A percentile compares a stretch with the other conserved stretches of the same genome.
Evolutionary conservation across 2,113 vertebrate species (phyloP).

Genomic region (Carassius carassius): DNA sequence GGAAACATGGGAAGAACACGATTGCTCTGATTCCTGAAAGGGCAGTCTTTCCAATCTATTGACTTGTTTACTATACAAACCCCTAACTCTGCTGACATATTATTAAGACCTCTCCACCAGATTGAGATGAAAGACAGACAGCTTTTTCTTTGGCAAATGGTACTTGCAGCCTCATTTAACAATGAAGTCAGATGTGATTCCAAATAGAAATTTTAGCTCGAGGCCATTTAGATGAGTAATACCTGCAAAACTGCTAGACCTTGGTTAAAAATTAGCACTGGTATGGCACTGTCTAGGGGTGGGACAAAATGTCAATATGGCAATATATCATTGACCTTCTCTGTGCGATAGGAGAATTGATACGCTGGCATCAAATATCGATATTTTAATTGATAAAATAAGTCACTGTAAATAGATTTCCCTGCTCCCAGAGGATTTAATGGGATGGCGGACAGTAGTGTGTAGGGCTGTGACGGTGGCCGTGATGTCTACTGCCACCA

Average conservation of each 20-base stretch:
- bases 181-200: neutral
- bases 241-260: constrained; percentile 14
- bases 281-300: neutral
- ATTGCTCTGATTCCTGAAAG: neutral
- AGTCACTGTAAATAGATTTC: too few species aligned
- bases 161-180: neutral
- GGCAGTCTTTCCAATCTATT: neutral
- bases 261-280: constrained; percentile 36
- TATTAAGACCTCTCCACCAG: neutral
- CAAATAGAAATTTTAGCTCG: constrained; percentile 16
- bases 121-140: neutral
- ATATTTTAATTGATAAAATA: too few species aligned
- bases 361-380: too few species aligned
- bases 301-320: too few species aligned
- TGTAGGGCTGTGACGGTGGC: too few species aligned
- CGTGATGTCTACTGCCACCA: too few species aligned
- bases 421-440: too few species aligned
- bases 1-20: constrained; percentile 15
- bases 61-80: neutral
- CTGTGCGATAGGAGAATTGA: too few species aligned
- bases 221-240: constrained; percentile 35
- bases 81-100: neutral
- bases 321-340: too few species aligned
- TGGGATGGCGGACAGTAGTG: too few species aligned
- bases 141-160: neutral